These are phyloP conservation scores for Solenodon paradoxus DNA, from an alignment of 2,113 vertebrate species.

Conservation along the genomic window DNA sequence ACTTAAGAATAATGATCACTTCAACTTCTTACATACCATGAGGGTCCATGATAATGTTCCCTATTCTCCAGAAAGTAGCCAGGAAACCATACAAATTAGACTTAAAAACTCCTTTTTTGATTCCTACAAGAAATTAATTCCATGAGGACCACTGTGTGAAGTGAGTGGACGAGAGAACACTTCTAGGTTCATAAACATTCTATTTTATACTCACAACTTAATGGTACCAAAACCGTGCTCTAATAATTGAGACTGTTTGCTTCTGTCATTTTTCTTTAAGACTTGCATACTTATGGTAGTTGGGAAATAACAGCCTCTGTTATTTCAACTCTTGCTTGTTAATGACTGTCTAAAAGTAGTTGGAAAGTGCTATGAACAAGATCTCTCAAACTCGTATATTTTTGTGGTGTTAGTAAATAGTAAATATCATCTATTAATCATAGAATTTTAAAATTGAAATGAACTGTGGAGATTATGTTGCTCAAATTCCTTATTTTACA, in stretches of 20 bases:
- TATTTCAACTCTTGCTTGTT: slow-evolving; percentile 46
- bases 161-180: background rate
- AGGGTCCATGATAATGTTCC: background rate
- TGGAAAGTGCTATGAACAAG: slow-evolving; percentile 27
- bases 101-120: slow-evolving; percentile 3
- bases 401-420: background rate
- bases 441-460: slow-evolving; percentile 17
- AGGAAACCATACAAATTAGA: slow-evolving; percentile 2
- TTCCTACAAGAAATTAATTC: slow-evolving; percentile 48
- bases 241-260: slow-evolving; percentile 43
- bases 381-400: slow-evolving; percentile 18
- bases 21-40: background rate
- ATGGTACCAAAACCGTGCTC: slow-evolving; percentile 37
- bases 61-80: background rate
- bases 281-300: background rate
- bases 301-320: slow-evolving; percentile 6
- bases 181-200: background rate
- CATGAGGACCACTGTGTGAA: background rate
- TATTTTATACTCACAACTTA: background rate
- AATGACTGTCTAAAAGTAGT: slow-evolving; percentile 35
- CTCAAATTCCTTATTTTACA: slow-evolving; percentile 20
- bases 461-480: background rate
- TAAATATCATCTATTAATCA: slow-evolving; percentile 34
- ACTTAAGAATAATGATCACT: background rate
- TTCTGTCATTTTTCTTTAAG: slow-evolving; percentile 41